phyloP scores from a whole-genome alignment of 2,797 vertebrate species.

The Sebastes hopkinsi region DNA sequence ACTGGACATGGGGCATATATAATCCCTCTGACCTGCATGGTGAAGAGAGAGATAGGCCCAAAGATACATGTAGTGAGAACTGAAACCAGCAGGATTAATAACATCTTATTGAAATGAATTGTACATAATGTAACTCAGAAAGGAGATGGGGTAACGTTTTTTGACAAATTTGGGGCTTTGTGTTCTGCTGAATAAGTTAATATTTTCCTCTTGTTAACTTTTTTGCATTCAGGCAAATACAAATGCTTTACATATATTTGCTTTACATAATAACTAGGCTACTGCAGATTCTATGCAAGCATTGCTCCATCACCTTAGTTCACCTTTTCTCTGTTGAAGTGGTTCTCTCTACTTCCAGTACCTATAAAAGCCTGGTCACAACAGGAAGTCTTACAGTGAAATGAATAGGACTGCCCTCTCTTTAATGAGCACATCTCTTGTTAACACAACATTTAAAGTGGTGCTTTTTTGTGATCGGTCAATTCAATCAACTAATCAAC shows the following conservation, averaged over 20 bases:
- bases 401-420: not conserved
- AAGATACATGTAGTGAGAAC: conserved; percentile 7
- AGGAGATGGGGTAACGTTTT: not conserved
- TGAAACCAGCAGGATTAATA: conserved; percentile 5
- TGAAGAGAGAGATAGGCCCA: conserved; percentile 6
- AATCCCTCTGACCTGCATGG: conserved; percentile 55
- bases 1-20: conserved; percentile 26
- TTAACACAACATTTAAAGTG: too few relatives aligned
- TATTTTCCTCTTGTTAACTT: not conserved
- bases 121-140: not conserved
- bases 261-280: not conserved
- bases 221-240: not conserved
- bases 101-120: not conserved
- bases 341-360: not conserved
- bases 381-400: not conserved
- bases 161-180: not conserved
- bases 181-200: conserved; percentile 1
- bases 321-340: not conserved
- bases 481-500: too few relatives aligned
- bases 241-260: not conserved
- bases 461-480: too few relatives aligned
- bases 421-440: too few relatives aligned
- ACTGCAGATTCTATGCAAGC: not conserved
- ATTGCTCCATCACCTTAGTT: not conserved
- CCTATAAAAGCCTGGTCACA: not conserved